phyloP scores from a whole-genome alignment of 2,797 vertebrate species.

The Bufotes viridis region DNA sequence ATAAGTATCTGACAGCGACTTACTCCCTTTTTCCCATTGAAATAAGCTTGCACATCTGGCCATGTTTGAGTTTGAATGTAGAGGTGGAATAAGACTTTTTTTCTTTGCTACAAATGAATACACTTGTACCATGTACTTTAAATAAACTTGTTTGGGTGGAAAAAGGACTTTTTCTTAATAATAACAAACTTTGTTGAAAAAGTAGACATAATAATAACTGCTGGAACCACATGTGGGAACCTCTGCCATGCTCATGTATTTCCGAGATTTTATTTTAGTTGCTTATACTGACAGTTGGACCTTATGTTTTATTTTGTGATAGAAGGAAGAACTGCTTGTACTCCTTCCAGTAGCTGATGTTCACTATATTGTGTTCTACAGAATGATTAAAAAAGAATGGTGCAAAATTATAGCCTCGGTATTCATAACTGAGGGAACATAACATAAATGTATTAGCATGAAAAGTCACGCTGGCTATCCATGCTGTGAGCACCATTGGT shows the following conservation, averaged over 20 bases:
- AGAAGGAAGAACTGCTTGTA: too few relatives aligned
- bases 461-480: too few relatives aligned
- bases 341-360: too few relatives aligned
- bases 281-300: neutral
- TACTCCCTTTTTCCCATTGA: neutral
- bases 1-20: neutral
- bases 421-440: too few relatives aligned
- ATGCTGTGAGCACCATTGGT: too few relatives aligned
- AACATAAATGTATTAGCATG: too few relatives aligned
- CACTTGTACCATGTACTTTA: neutral
- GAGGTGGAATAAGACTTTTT: neutral
- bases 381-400: too few relatives aligned
- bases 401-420: too few relatives aligned
- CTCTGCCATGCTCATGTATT: neutral
- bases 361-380: too few relatives aligned
- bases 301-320: neutral
- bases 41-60: neutral
- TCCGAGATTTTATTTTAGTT: neutral
- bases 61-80: too few relatives aligned
- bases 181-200: conserved; percentile 38
- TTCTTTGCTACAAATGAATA: neutral
- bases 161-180: neutral
- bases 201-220: conserved; percentile 48
- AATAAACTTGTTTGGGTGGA: neutral
- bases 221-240: conserved; percentile 6